These are phyloP conservation scores for Sarcophaga bullata DNA, from an alignment of 1,140 invertebrate species.

Conservation along the genomic window DNA sequence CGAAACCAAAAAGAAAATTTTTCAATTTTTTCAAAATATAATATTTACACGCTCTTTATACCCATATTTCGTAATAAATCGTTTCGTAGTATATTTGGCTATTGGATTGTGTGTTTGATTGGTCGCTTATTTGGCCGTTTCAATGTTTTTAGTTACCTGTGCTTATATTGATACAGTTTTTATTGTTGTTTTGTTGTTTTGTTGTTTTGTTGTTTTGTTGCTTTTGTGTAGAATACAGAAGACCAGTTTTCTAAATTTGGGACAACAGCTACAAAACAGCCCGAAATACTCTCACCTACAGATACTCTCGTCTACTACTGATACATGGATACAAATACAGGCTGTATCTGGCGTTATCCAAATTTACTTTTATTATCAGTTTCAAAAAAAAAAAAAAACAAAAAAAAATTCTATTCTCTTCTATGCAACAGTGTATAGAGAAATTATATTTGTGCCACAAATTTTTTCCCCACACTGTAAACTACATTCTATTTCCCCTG, in stretches of 20 bases:
- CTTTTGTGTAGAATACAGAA: neutral
- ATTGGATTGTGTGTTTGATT: too few relatives aligned
- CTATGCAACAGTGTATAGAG: conserved; percentile 21
- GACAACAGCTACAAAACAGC: neutral
- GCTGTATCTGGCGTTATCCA: conserved; percentile 8
- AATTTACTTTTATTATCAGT: neutral
- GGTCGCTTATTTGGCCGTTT: too few relatives aligned
- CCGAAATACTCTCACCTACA: too few relatives aligned
- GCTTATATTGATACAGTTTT: neutral
- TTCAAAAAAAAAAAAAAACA: too few relatives aligned
- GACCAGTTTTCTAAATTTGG: conserved; percentile 40
- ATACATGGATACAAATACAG: neutral
- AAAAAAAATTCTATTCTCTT: neutral
- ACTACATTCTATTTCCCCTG: neutral
- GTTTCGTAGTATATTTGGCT: too few relatives aligned
- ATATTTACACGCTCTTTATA: too few relatives aligned
- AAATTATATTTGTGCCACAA: conserved; percentile 20
- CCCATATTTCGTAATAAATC: too few relatives aligned
- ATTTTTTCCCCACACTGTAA: neutral
- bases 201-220: neutral
- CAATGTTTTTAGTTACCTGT: too few relatives aligned
- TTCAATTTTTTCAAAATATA: too few relatives aligned
- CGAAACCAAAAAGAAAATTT: neutral
- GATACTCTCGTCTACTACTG: neutral
- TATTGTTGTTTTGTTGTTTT: too few relatives aligned